Base-by-base conservation (phyloP, 2,113 vertebrate species). In the Ariopsis seemanni region DNA sequence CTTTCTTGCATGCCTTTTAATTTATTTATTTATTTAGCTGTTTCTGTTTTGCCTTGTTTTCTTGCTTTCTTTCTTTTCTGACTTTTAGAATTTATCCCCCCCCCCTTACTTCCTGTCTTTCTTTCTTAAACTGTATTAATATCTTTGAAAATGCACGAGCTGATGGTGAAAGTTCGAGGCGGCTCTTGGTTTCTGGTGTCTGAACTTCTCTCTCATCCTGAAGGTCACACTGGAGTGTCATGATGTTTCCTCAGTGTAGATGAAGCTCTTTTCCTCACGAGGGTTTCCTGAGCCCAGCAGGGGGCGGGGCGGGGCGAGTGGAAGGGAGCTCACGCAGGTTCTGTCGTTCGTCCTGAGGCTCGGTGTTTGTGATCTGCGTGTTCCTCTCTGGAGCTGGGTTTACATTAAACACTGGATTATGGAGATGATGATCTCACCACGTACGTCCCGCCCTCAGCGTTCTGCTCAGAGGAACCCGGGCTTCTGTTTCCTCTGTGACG, bases 361-460 rank as follows among this genome's bases (percentile, higher is more conserved):
- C 8, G 53, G n/a, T 22, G 55, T 58, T 25, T 55, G 82, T 34
- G 48, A 84, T 25, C 71, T 83, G 67, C 55, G 53, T 77, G 57
- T 75, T 87, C 34, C 77, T 71, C 42, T 34, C 69, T 50, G 60
- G 20, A 10, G 34, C 48, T 63, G 69, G 75, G 86, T 77, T 87
- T 65, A 77, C 58, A 55, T 75, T 27, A 48, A 82, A 63, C 67
- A 72, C 8, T 72, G 53, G 48, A 15, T 22, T 22, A 42, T 57
- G 48, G 42, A 75, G 86, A 83, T 78, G 80, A 25, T 60, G 52
- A 42, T 88, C 86, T 34, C 58, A 6, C 2, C 71, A n/a, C 60
- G 14, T 60, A n/a, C 60, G 8, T 60, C 25, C 71, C 8, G 48
- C 71, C 55, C 18, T 84, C 72, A 88, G 82, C 14, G 60, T 85